Conservation (phyloP, 1,140 invertebrate genomes). For the Lutraria rhynchaena region DNA sequence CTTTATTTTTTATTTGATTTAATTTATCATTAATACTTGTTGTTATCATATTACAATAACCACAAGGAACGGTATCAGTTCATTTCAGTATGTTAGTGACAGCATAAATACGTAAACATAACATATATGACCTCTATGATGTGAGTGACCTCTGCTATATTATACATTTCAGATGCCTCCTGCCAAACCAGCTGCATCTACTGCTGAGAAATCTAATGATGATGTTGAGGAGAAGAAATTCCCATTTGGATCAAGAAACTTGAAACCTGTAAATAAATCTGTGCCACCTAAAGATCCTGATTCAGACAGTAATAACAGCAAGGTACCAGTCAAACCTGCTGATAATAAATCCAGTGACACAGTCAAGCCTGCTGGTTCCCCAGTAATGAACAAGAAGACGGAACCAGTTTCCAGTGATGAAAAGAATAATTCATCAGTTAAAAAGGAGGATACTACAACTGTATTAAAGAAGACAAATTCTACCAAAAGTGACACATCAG, state of each 20-base stretch:
- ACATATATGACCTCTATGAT: no score
- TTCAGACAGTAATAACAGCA: neutral
- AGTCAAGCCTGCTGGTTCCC: neutral
- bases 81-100: no score
- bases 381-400: neutral
- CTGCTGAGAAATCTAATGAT: neutral
- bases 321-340: slow-evolving; percentile 17
- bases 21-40: no score
- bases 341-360: slow-evolving; percentile 23
- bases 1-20: no score
- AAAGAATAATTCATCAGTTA: neutral
- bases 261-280: slow-evolving; percentile 14
- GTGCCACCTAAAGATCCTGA: slow-evolving; percentile 17
- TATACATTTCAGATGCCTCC: slow-evolving; percentile 8
- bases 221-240: slow-evolving; percentile 8
- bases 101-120: no score
- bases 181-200: neutral
- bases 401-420: neutral
- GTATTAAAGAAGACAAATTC: slow-evolving; percentile 9
- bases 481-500: neutral
- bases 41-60: no score
- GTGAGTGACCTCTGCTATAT: no score
- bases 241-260: slow-evolving; percentile 18
- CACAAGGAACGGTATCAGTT: no score
- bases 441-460: neutral